Evolutionary conservation across 2,888 invertebrate species (phyloP), one percentile per base, ranked within the genome.

Genomic region (Diadegma fenestrale): DNA sequence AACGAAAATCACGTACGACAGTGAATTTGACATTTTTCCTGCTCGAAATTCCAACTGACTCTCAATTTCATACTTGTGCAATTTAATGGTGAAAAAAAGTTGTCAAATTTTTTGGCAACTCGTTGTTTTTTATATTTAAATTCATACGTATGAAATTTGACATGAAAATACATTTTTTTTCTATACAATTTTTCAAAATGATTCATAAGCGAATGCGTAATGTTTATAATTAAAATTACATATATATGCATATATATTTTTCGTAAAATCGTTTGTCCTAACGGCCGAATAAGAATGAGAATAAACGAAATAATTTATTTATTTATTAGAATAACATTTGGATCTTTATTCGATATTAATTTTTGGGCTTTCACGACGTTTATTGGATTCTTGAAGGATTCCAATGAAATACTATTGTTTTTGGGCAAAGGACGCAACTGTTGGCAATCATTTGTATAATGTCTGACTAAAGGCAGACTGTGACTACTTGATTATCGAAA

Each of bases 81-180:
- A 84, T 71, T 41, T 14, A 80, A 80, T 76, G 76, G 8, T 10
- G 19, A 45, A 19, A 76, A 80, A 51, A 41, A 72, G 17, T 58
- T 41, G 14, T 1, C n/a, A 33, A 7, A 63, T 26, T 37, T 54
- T 45, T 48, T 6, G 22, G 61, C 7, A 12, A 37, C 30, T 43
- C 26, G 26, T 48, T 64, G 33, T 17, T 45, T 66, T 45, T 5
- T 2, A 6, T 43, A 75, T 78, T 73, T 14, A 30, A 66, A 19
- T 73, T 63, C 63, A 30, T 73, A 79, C 58, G 66, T 78, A 64
- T 10, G 51, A 66, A 48, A 51, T 37, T 8, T 61, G 37, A 75
- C 43, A 85, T 66, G 22, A 66, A 79, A 61, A 77, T 68, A 82
- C 79, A 82, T 85, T 72, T 80, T 82, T 64, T 63, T 76, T 85